These are phyloP conservation scores for Pangasius larnaudii DNA, from an alignment of 2,797 vertebrate genomes.

Conservation along the genomic window DNA sequence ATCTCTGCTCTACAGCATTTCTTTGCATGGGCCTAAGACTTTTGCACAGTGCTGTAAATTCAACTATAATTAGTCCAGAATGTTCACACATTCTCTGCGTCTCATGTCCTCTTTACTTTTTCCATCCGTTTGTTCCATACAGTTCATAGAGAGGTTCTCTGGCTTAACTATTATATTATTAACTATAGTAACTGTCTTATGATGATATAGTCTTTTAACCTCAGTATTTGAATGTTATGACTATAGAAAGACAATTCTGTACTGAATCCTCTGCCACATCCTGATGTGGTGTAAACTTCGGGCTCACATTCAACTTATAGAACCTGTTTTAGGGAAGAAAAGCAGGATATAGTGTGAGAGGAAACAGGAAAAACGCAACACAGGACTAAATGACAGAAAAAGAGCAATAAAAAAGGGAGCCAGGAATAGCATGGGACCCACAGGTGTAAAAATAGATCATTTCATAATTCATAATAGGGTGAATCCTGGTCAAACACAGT, in stretches of 20 bases:
- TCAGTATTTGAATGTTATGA: constrained; percentile 6
- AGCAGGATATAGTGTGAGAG: not conserved
- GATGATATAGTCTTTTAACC: not conserved
- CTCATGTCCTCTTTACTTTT: not conserved
- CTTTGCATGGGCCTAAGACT: too few relatives aligned
- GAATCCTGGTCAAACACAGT: not conserved
- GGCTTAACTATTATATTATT: too few relatives aligned
- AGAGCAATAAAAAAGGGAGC: not conserved
- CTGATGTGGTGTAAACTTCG: not conserved
- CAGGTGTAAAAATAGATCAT: not conserved
- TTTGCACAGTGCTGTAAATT: not conserved
- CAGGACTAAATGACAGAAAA: not conserved
- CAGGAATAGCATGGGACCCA: not conserved
- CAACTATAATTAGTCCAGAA: not conserved
- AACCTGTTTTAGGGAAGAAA: constrained; percentile 33
- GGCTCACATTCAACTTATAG: not conserved
- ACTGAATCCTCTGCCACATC: not conserved
- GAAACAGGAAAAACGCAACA: constrained; percentile 10
- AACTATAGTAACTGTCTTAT: not conserved
- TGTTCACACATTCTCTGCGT: not conserved
- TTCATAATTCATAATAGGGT: not conserved
- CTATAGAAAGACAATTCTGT: constrained; percentile 19
- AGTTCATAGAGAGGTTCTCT: not conserved
- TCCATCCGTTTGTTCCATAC: not conserved
- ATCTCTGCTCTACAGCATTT: too few relatives aligned